Evolutionary conservation across 2,888 invertebrate species (phyloP).

Genomic region (Ennomos fuscantarius): DNA sequence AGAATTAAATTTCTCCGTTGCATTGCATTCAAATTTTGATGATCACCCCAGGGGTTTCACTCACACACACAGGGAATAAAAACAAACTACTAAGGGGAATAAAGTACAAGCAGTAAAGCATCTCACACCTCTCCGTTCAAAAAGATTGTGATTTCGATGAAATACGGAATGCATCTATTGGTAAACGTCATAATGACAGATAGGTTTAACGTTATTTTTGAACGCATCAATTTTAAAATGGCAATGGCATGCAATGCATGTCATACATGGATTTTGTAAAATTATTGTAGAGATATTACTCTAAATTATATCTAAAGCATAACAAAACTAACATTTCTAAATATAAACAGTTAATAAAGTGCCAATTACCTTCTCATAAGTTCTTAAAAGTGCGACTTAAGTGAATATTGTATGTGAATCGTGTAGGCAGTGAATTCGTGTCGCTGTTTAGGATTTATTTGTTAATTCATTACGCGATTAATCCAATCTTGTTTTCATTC

Average conservation of each 20-base stretch:
- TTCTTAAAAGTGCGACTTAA: constrained; percentile 46
- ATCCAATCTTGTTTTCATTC: constrained; percentile 50
- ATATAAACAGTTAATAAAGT: constrained; percentile 45
- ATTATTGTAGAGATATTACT: constrained; percentile 63
- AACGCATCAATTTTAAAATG: constrained; percentile 74
- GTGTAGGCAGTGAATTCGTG: constrained; percentile 77
- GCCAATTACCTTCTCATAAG: constrained; percentile 54
- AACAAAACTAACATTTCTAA: constrained; percentile 42
- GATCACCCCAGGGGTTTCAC: too few species aligned
- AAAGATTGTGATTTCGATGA: too few species aligned
- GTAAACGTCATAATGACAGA: constrained; percentile 45
- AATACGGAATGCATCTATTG: constrained; percentile 57
- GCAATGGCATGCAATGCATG: constrained; percentile 82
- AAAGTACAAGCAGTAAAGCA: too few species aligned
- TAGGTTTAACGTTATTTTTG: constrained; percentile 47
- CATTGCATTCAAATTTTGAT: too few species aligned
- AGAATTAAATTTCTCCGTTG: too few species aligned
- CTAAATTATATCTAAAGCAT: constrained; percentile 52
- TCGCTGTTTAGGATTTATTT: constrained; percentile 64
- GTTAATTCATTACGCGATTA: constrained; percentile 54
- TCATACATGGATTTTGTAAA: constrained; percentile 71
- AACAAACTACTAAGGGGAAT: too few species aligned
- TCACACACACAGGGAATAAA: too few species aligned
- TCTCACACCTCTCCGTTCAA: too few species aligned
- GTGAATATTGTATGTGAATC: constrained; percentile 57